A percentile compares a stretch with the other conserved stretches of the same genome.
phyloP scores from a whole-genome alignment of 2,888 invertebrate genomes.

The Leptogaster cylindrica region DNA sequence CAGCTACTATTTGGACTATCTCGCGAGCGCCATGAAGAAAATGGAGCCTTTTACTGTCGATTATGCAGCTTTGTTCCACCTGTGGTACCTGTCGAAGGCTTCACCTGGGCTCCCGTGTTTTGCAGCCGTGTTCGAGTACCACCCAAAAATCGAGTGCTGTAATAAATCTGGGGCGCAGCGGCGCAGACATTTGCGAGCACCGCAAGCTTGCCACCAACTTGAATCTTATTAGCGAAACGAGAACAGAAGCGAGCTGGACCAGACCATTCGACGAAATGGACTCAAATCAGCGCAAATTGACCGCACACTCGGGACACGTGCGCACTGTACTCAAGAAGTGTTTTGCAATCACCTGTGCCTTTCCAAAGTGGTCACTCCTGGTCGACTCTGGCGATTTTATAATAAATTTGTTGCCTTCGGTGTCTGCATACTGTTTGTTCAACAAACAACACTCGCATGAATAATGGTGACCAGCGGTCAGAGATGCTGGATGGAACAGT shows the following conservation, averaged over 20 bases:
- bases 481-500: too few relatives aligned
- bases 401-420: too few relatives aligned
- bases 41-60: background rate
- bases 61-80: too few relatives aligned
- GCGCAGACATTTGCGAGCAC: background rate
- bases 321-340: too few relatives aligned
- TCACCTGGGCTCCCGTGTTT: too few relatives aligned
- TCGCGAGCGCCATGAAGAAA: background rate
- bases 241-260: background rate
- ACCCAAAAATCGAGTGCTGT: constrained; percentile 15
- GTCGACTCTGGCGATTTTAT: too few relatives aligned
- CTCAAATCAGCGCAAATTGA: constrained; percentile 34
- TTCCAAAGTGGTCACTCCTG: too few relatives aligned
- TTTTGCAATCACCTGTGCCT: too few relatives aligned
- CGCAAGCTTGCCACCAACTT: constrained; percentile 12
- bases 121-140: background rate
- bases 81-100: background rate
- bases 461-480: too few relatives aligned
- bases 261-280: too few relatives aligned
- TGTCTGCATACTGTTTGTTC: too few relatives aligned
- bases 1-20: constrained; percentile 6
- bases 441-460: too few relatives aligned
- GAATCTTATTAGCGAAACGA: constrained; percentile 25
- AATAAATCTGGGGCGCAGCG: constrained; percentile 4
- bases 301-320: constrained; percentile 22